phyloP scores from a whole-genome alignment of 2,888 invertebrate species.

The Lasioglossum calceatum region DNA sequence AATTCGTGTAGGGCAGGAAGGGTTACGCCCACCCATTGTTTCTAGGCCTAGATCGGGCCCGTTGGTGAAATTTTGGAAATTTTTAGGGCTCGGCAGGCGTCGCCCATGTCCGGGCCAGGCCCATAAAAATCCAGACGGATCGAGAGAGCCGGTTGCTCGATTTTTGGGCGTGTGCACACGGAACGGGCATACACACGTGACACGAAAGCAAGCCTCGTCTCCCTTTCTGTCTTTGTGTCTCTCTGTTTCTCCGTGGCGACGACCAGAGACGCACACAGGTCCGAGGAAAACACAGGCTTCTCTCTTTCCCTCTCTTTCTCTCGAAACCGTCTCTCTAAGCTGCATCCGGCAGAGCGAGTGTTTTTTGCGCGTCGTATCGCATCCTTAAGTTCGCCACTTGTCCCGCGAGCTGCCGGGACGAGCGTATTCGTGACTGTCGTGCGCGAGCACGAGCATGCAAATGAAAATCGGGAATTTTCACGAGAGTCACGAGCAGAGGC shows the following conservation, averaged over 20 bases:
- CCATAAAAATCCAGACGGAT: constrained; percentile 55
- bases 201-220: constrained; percentile 9
- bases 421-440: constrained; percentile 33
- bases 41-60: neutral
- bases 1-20: neutral
- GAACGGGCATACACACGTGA: constrained; percentile 8
- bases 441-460: constrained; percentile 34
- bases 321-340: constrained; percentile 67
- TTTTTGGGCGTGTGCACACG: constrained; percentile 59
- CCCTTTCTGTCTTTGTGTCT: neutral
- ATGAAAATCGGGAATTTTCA: constrained; percentile 47
- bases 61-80: constrained; percentile 13
- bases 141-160: constrained; percentile 48
- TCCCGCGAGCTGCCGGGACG: constrained; percentile 45
- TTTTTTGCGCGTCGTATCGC: constrained; percentile 72
- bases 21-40: neutral
- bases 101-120: constrained; percentile 16
- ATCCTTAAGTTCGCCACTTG: constrained; percentile 75
- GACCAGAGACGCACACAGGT: constrained; percentile 16
- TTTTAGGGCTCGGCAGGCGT: neutral
- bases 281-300: constrained; percentile 42
- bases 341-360: constrained; percentile 77
- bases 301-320: neutral
- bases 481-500: constrained; percentile 12
- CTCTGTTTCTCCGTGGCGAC: constrained; percentile 7